Evolutionary conservation across 2,113 vertebrate species (phyloP).

Genomic region (Alectura lathami): DNA sequence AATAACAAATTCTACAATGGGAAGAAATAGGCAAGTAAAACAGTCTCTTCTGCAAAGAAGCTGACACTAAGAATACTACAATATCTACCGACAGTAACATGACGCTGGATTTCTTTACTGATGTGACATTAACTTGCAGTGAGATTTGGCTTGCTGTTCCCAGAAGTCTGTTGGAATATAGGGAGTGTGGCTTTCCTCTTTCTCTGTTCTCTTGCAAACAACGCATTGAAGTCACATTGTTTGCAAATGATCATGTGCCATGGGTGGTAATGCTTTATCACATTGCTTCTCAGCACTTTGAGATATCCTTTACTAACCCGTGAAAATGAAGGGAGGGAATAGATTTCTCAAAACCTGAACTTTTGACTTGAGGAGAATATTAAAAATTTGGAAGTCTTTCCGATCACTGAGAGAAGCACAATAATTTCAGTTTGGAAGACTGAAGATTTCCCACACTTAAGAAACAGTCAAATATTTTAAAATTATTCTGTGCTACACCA

Average conservation of each 20-base stretch:
- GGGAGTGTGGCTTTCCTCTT: neutral
- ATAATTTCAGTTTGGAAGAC: constrained; percentile 35
- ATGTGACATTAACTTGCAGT: neutral
- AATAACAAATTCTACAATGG: neutral
- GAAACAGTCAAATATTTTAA: constrained; percentile 55
- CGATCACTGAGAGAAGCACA: neutral
- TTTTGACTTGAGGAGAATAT: neutral
- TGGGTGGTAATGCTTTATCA: neutral
- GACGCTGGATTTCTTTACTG: neutral
- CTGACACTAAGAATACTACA: neutral
- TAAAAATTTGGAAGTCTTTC: constrained; percentile 22
- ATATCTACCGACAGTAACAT: neutral
- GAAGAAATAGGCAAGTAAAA: neutral
- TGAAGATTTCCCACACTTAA: constrained; percentile 45
- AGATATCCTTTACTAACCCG: neutral
- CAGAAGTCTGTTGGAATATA: neutral
- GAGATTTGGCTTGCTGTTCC: neutral
- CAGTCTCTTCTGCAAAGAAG: neutral
- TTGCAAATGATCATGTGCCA: neutral
- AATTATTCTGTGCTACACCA: neutral
- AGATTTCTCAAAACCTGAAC: neutral
- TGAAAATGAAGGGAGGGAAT: neutral
- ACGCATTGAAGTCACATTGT: neutral
- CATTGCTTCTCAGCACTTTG: neutral
- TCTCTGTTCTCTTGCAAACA: neutral